Evolutionary conservation across 2,797 vertebrate genomes (phyloP).

Genomic region (Dallia pectoralis): DNA sequence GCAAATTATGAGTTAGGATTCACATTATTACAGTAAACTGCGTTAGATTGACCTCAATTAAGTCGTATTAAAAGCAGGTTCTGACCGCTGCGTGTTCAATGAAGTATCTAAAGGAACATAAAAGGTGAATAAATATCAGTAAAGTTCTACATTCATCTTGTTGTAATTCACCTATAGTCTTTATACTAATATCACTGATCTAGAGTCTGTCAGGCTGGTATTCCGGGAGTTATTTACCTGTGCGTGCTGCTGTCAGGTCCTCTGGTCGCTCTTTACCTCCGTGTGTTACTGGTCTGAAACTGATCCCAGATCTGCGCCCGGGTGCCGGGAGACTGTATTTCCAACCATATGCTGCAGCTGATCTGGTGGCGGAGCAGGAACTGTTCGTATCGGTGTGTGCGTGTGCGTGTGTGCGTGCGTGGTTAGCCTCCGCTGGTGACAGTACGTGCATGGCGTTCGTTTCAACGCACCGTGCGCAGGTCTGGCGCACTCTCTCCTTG

Average conservation of each 20-base stretch:
- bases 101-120: background rate
- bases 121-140: background rate
- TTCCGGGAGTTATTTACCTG: constrained; percentile 3
- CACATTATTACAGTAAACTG: background rate
- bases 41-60: background rate
- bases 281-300: background rate
- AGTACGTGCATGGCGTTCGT: background rate
- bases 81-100: background rate
- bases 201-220: background rate
- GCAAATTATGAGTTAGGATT: background rate
- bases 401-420: too few species aligned
- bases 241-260: background rate
- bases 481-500: constrained; percentile 1
- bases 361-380: too few species aligned
- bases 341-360: background rate
- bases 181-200: background rate
- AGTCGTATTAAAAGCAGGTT: background rate
- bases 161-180: background rate
- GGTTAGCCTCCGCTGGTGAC: background rate
- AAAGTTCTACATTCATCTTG: background rate
- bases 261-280: background rate
- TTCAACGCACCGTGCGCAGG: background rate
- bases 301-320: background rate
- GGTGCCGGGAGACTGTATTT: background rate
- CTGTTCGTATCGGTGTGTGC: background rate